These are phyloP conservation scores for Homarus gammarus DNA, from an alignment of 2,888 invertebrate genomes.

Conservation along the genomic window DNA sequence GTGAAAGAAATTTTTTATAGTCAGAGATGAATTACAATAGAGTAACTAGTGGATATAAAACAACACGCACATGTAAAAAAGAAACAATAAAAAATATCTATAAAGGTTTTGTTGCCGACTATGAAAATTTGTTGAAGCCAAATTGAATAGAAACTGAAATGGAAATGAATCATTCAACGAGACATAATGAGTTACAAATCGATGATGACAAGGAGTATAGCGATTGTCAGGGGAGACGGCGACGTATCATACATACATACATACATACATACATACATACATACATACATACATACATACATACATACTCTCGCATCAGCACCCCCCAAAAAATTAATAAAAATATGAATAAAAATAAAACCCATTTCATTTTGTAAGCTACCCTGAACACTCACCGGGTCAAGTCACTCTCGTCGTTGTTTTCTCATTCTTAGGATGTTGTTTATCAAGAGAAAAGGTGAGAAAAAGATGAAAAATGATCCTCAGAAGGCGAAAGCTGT, in stretches of 20 bases:
- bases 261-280: neutral
- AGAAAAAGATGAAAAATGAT: too few species aligned
- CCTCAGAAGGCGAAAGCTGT: too few species aligned
- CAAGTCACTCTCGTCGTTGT: too few species aligned
- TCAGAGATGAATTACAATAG: neutral
- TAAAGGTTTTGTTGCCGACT: neutral
- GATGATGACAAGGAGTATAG: too few species aligned
- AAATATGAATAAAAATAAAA: conserved; percentile 3
- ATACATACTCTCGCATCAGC: neutral
- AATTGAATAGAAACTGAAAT: neutral
- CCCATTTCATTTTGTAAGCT: too few species aligned
- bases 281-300: conserved; percentile 31
- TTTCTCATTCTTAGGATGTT: too few species aligned
- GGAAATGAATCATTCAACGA: neutral
- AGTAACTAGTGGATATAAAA: too few species aligned
- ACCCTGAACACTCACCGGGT: too few species aligned
- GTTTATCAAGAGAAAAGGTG: too few species aligned
- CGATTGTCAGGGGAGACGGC: too few species aligned
- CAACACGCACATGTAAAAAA: too few species aligned
- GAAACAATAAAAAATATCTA: too few species aligned
- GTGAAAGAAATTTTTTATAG: neutral
- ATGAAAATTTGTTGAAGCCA: neutral
- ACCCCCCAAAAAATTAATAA: neutral
- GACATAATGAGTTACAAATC: neutral
- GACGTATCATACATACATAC: conserved; percentile 14